Conservation (phyloP, 2,888 invertebrate species). For the Heliconius ismenius region DNA sequence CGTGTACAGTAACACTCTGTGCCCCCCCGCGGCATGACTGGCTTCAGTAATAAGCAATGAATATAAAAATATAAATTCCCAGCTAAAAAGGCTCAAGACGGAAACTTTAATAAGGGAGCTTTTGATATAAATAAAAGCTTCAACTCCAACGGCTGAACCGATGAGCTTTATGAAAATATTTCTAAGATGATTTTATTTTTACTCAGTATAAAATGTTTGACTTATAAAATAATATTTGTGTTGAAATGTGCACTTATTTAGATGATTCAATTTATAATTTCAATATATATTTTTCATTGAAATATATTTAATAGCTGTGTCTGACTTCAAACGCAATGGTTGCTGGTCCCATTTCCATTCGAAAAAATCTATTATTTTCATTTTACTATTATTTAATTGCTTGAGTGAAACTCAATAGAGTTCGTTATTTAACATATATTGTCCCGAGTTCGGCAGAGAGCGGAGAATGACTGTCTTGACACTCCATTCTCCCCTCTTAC, state of each 20-base stretch:
- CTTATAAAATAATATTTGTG: not conserved
- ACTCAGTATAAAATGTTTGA: not conserved
- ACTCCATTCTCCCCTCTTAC: not conserved
- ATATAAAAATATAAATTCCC: slow-evolving; percentile 10
- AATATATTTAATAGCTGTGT: too few relatives aligned
- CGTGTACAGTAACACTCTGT: too few relatives aligned
- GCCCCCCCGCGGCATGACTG: too few relatives aligned
- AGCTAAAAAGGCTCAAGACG: slow-evolving; percentile 8
- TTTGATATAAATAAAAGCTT: slow-evolving; percentile 16
- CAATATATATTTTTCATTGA: not conserved
- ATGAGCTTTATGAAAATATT: slow-evolving; percentile 3
- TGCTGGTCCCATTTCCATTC: too few relatives aligned
- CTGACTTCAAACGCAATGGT: too few relatives aligned
- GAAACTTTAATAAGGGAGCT: slow-evolving; percentile 20
- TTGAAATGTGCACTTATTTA: not conserved
- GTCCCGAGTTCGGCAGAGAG: not conserved
- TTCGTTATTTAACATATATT: too few relatives aligned
- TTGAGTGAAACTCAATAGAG: too few relatives aligned
- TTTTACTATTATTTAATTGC: too few relatives aligned
- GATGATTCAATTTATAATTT: not conserved
- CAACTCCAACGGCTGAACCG: slow-evolving; percentile 1
- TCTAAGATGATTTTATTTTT: not conserved
- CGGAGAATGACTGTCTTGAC: not conserved
- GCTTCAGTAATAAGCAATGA: slow-evolving; percentile 1
- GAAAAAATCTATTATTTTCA: too few relatives aligned